Conservation (phyloP, 2,113 vertebrate species). For the Romanogobio albipinnatus region DNA sequence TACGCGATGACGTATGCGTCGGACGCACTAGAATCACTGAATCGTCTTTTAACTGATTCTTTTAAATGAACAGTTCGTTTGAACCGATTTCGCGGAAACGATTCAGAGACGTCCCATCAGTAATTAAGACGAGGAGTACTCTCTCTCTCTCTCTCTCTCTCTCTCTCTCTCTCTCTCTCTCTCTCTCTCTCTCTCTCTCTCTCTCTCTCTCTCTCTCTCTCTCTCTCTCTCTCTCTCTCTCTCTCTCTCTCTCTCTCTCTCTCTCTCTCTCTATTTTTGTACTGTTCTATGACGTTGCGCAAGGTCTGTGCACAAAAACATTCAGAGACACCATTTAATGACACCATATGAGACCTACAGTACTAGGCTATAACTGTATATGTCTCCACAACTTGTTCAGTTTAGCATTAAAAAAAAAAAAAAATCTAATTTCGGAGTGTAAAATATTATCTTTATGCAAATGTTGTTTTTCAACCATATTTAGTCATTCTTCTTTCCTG, state of each 20-base stretch:
- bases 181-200: no score
- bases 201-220: no score
- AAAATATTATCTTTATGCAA: not conserved
- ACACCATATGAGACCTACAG: no score
- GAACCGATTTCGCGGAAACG: not conserved
- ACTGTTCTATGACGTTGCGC: not conserved
- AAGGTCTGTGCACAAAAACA: slow-evolving; percentile 2
- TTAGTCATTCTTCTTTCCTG: not conserved
- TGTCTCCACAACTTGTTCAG: not conserved
- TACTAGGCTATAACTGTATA: no score
- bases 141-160: no score
- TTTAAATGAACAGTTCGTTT: not conserved
- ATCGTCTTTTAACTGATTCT: not conserved
- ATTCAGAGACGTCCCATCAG: not conserved
- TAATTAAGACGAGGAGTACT: not conserved
- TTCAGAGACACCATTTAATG: no score
- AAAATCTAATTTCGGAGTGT: not conserved
- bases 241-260: no score
- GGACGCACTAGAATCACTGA: not conserved
- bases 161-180: no score
- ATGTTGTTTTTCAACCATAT: not conserved
- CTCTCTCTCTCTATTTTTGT: no score
- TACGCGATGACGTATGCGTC: not conserved
- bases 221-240: no score
- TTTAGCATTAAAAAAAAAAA: no score